A percentile compares a stretch with the other conserved stretches of the same genome.
Evolutionary conservation across 2,113 vertebrate species (phyloP).

Genomic region (Anoura caudifer): DNA sequence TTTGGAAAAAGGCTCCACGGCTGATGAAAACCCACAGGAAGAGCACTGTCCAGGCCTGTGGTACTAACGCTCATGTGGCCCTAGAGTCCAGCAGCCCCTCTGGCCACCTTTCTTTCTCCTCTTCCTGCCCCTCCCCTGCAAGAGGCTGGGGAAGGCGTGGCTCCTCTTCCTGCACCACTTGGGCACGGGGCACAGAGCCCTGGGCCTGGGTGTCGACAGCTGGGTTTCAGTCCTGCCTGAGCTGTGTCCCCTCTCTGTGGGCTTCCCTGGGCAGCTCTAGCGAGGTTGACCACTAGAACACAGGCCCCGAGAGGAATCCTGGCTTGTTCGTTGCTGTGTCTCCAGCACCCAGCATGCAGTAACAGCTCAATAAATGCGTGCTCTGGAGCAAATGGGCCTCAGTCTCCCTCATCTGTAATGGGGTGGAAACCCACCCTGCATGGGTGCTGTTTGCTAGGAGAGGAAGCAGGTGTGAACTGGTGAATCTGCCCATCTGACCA

Average conservation of each 20-base stretch:
- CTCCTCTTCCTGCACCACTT: neutral
- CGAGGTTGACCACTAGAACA: neutral
- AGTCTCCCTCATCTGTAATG: neutral
- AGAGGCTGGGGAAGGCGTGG: rapidly evolving
- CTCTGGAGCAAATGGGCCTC: neutral
- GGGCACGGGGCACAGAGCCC: neutral
- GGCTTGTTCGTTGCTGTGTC: neutral
- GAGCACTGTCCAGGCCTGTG: neutral
- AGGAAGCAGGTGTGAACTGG: neutral
- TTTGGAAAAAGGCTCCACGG: neutral
- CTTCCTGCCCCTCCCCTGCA: rapidly evolving
- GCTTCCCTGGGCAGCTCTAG: neutral
- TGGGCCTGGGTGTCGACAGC: neutral
- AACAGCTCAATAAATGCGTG: neutral
- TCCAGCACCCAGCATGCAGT: neutral
- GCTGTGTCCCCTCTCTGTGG: neutral
- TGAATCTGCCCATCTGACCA: no score
- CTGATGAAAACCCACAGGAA: neutral
- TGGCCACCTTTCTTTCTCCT: neutral
- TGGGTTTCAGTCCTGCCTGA: neutral
- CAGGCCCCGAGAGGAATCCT: neutral
- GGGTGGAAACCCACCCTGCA: neutral
- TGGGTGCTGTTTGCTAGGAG: neutral
- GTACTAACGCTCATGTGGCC: neutral
- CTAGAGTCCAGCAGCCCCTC: neutral